Evolutionary conservation across 2,113 vertebrate species (phyloP).

Genomic region (Cebus imitator): DNA sequence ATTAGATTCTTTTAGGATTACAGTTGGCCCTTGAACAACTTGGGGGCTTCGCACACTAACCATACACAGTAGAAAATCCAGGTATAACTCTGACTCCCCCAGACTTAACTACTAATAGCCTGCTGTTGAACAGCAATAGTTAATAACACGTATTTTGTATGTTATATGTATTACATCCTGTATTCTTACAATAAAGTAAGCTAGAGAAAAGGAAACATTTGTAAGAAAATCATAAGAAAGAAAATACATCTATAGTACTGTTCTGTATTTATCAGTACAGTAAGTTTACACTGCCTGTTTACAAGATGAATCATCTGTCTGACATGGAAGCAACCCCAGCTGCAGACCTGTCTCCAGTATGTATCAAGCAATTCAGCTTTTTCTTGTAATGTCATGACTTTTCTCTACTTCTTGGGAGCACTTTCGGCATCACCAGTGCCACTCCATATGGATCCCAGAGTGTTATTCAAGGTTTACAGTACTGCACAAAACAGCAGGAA

Average conservation of each 20-base stretch:
- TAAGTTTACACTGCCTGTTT: not conserved
- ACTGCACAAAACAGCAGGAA: not conserved
- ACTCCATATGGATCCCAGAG: not conserved
- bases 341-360: not conserved
- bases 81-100: not conserved
- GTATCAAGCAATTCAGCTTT: not conserved
- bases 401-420: not conserved
- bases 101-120: not conserved
- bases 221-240: not conserved
- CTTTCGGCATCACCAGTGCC: not conserved
- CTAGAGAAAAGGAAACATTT: not conserved
- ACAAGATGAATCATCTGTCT: not conserved
- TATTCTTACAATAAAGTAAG: not conserved
- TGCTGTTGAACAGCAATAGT: not conserved
- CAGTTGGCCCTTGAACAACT: not conserved
- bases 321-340: not conserved
- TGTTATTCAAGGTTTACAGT: not conserved
- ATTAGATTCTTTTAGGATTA: not conserved
- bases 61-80: not conserved
- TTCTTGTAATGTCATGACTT: not conserved
- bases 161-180: not conserved
- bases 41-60: not conserved
- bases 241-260: not conserved
- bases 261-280: accelerated
- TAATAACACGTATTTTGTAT: not conserved